These are phyloP conservation scores for Meteorus cinctellus DNA, from an alignment of 2,888 invertebrate species.

Conservation along the genomic window DNA sequence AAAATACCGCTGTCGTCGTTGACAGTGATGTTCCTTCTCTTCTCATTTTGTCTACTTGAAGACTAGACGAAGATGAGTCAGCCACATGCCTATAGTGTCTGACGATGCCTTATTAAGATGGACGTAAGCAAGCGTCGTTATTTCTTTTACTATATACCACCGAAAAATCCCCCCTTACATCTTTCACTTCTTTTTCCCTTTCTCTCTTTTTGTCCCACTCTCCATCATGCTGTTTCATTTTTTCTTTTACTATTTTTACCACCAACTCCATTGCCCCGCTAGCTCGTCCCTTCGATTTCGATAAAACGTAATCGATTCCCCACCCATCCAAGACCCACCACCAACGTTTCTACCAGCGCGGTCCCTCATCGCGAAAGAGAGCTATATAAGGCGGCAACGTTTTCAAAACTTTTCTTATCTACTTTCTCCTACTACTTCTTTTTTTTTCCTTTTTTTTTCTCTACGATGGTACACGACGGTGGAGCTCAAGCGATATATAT, in stretches of 20 bases:
- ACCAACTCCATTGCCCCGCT: slow-evolving; percentile 28
- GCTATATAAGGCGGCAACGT: slow-evolving; percentile 47
- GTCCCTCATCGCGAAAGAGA: slow-evolving; percentile 37
- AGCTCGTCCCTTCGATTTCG: slow-evolving; percentile 49
- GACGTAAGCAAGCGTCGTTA: slow-evolving; percentile 49
- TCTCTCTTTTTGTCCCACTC: not conserved
- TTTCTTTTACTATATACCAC: slow-evolving; percentile 40
- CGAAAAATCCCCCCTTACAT: not conserved
- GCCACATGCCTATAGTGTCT: slow-evolving; percentile 47
- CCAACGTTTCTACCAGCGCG: slow-evolving; percentile 17
- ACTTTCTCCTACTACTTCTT: slow-evolving; percentile 34
- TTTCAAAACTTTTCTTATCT: slow-evolving; percentile 55
- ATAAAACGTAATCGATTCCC: slow-evolving; percentile 55
- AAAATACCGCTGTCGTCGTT: slow-evolving; percentile 20
- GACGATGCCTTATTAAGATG: slow-evolving; percentile 48
- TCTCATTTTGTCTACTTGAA: slow-evolving; percentile 32
- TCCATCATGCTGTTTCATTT: not conserved
- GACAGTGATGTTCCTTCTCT: slow-evolving; percentile 12
- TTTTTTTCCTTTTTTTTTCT: slow-evolving; percentile 25
- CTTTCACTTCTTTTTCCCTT: not conserved
- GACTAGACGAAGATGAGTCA: slow-evolving; percentile 52
- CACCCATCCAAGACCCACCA: slow-evolving; percentile 37
- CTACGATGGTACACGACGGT: slow-evolving; percentile 7
- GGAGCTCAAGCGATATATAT: not conserved
- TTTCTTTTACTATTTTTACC: slow-evolving; percentile 19